phyloP scores from a whole-genome alignment of 2,113 vertebrate genomes.

The Apodemus speciosus region DNA sequence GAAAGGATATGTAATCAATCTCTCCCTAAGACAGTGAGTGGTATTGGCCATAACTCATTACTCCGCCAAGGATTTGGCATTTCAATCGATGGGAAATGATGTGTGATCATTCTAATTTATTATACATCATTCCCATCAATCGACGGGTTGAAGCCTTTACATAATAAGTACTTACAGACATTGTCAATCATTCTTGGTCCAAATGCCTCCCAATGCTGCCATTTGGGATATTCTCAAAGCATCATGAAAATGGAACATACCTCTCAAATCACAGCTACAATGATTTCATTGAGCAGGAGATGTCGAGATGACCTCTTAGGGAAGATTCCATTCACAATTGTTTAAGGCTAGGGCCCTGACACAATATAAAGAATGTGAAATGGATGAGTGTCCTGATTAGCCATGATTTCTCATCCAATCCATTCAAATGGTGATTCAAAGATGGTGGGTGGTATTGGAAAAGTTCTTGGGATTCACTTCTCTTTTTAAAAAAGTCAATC shows the following conservation, averaged over 20 bases:
- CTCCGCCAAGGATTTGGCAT: slow-evolving; percentile 91
- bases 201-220: slow-evolving; percentile 83
- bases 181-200: slow-evolving; percentile 90
- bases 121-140: slow-evolving; percentile 93
- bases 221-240: slow-evolving; percentile 83
- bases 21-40: slow-evolving; percentile 90
- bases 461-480: not conserved
- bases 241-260: slow-evolving; percentile 80
- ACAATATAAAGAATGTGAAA: slow-evolving; percentile 41
- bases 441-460: not conserved
- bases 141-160: slow-evolving; percentile 89
- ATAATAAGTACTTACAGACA: slow-evolving; percentile 91
- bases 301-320: slow-evolving; percentile 61
- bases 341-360: slow-evolving; percentile 28
- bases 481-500: slow-evolving; percentile 23
- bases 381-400: slow-evolving; percentile 34
- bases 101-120: slow-evolving; percentile 94
- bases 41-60: slow-evolving; percentile 92
- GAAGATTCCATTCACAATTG: slow-evolving; percentile 44
- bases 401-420: not conserved
- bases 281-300: slow-evolving; percentile 69
- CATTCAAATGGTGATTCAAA: slow-evolving; percentile 55
- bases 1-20: slow-evolving; percentile 89
- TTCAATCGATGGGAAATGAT: slow-evolving; percentile 93
- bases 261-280: slow-evolving; percentile 68